Conservation (phyloP, 2,888 invertebrate species). For the Watsonalla binaria region DNA sequence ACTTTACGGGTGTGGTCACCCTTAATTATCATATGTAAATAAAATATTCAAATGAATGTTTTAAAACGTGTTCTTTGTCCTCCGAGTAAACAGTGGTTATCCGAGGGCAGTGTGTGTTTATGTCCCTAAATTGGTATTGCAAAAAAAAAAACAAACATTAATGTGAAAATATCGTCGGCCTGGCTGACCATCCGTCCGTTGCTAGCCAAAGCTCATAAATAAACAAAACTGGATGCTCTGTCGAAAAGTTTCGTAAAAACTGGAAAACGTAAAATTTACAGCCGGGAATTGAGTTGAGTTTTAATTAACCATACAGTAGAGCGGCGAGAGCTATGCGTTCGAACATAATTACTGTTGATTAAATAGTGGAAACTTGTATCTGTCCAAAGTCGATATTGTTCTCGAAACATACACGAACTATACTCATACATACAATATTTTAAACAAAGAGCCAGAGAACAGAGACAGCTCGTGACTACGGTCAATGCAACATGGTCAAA, state of each 20-base stretch:
- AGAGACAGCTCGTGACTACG: no score
- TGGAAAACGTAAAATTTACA: conserved; percentile 69
- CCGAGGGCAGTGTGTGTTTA: conserved; percentile 28
- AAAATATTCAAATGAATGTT: conserved; percentile 17
- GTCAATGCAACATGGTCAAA: no score
- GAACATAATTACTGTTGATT: conserved; percentile 20
- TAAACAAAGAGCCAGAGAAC: no score
- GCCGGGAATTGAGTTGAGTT: conserved; percentile 67
- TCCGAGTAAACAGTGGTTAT: conserved; percentile 31
- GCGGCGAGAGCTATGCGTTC: conserved; percentile 28
- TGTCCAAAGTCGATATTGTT: neutral
- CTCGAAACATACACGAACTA: neutral
- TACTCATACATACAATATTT: neutral
- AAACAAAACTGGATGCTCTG: conserved; percentile 75
- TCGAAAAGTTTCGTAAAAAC: conserved; percentile 69
- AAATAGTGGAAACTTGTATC: neutral
- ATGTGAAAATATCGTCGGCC: conserved; percentile 64
- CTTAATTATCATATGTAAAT: conserved; percentile 5
- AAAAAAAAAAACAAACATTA: conserved; percentile 56
- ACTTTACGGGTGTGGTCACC: neutral
- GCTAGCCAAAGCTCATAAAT: conserved; percentile 73
- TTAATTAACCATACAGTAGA: conserved; percentile 66
- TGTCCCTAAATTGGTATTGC: conserved; percentile 52
- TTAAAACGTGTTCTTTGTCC: conserved; percentile 31
- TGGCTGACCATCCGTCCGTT: conserved; percentile 55